These are phyloP conservation scores for Bovichtus diacanthus DNA, from an alignment of 2,797 vertebrate species.

Conservation along the genomic window DNA sequence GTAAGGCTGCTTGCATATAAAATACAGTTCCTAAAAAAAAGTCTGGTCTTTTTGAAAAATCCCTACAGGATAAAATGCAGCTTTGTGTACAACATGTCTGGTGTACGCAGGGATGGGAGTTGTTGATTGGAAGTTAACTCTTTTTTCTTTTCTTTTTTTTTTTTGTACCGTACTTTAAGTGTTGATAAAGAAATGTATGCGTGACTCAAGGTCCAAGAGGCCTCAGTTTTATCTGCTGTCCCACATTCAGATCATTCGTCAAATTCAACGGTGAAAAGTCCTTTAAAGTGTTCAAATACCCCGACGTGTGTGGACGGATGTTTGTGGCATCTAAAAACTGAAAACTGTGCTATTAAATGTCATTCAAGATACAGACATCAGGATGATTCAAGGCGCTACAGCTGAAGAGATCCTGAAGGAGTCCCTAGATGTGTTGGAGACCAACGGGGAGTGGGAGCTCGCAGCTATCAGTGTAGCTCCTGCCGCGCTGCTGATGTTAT, in stretches of 20 bases:
- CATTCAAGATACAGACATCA: conserved; percentile 62
- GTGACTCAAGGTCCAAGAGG: not conserved
- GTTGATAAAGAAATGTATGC: not conserved
- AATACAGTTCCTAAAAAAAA: not conserved
- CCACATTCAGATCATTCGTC: not conserved
- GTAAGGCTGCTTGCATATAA: conserved; percentile 52
- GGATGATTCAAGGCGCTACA: conserved; percentile 34
- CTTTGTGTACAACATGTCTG: not conserved
- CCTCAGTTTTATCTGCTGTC: not conserved
- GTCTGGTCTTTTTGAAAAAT: not conserved
- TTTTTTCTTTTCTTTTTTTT: no score
- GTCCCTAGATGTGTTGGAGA: conserved; percentile 62
- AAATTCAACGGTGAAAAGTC: not conserved
- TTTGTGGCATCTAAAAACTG: not conserved
- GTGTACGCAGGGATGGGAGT: not conserved
- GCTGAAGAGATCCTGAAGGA: conserved; percentile 51
- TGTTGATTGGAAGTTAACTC: no score
- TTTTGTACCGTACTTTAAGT: no score
- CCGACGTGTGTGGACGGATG: not conserved
- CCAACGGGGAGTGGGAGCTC: conserved; percentile 82
- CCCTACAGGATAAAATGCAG: not conserved
- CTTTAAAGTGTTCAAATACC: not conserved
- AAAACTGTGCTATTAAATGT: not conserved
- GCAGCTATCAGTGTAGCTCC: conserved; percentile 29
- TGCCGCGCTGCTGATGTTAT: not conserved